Evolutionary conservation across 2,797 vertebrate species (phyloP), one percentile per base, ranked within the genome.

Genomic region (Sandelia bainsii): DNA sequence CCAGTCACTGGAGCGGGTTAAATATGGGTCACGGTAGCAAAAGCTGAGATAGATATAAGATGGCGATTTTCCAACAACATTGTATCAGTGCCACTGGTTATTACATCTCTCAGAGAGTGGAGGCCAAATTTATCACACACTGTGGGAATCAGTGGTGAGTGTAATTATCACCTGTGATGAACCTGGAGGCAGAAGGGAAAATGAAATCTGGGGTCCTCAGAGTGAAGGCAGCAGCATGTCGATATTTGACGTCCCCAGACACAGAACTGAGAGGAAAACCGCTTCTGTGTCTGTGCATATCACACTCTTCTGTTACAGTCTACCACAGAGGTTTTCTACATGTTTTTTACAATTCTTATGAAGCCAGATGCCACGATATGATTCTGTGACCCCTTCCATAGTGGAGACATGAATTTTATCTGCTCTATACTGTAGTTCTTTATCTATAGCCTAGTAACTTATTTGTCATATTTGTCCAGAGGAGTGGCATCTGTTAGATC

Each of bases 11-110:
- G 62, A 77, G 70, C 20, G 8, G 69, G 69, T 62, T 63, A 66
- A 73, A 77, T 59, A 23, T 46, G 56, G 50, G 53, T 23, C 48
- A 37, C 12, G 54, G 46, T 9, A 10, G 27, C 42, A 29, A 61
- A 23, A 70, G 61, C 80, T 79, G 58, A 74, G 57, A 74, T 70
- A 74, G 57, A 76, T 72, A 64, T 58, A 64, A 84, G 56, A 57
- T 59, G 17, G 60, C 42, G 76, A 64, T 80, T 77, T 68, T 80
- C 72, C 60, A 72, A 63, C 72, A 50, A 9, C 8, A 14, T 58
- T 64, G 53, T 44, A 52, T 56, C 64, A 48, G 42, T 40, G 39
- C 39, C 23, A 54, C n/a, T 44, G 50, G 70, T 68, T 80, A 74
- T 86, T 73, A 76, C 50, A 60, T 69, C 44, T 49, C 23, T 65